Percentiles rank a stretch among this genome's conserved stretches.
Conservation (phyloP, 2,113 vertebrate genomes). For the Gasterosteus aculeatus region DNA sequence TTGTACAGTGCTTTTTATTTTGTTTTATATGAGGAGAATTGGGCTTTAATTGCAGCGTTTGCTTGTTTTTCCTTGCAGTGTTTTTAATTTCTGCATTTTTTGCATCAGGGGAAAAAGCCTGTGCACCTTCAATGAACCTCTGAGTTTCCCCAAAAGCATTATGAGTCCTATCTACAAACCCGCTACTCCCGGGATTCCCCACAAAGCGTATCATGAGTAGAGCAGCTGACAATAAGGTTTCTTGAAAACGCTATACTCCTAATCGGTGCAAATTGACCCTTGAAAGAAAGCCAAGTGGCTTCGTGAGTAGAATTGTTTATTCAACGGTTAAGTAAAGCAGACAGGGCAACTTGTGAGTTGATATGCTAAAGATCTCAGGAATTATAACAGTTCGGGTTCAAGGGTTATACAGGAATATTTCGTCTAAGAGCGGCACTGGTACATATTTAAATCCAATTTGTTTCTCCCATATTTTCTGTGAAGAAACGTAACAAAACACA, state of each 20-base stretch:
- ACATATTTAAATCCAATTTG: slow-evolving; percentile 27
- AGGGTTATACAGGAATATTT: slow-evolving; percentile 19
- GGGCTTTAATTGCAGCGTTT: slow-evolving; percentile 75
- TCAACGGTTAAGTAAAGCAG: slow-evolving; percentile 6
- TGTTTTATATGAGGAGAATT: slow-evolving; percentile 79
- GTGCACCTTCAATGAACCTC: slow-evolving; percentile 73
- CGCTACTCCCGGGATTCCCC: slow-evolving; percentile 33
- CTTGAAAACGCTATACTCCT: slow-evolving; percentile 34
- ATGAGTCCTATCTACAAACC: slow-evolving; percentile 39
- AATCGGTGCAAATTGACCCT: slow-evolving; percentile 36
- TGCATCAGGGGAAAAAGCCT: slow-evolving; percentile 49
- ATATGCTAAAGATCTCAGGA: slow-evolving; percentile 22
- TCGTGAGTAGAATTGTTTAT: slow-evolving; percentile 15
- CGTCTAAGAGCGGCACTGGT: slow-evolving; percentile 4
- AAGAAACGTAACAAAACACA: slow-evolving; percentile 59
- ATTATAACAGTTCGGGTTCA: slow-evolving; percentile 13
- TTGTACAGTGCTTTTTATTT: slow-evolving; percentile 81
- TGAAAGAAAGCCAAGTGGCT: neutral
- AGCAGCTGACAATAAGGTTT: slow-evolving; percentile 27
- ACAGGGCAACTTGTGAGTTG: neutral
- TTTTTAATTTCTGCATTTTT: slow-evolving; percentile 70
- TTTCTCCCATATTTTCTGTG: slow-evolving; percentile 39
- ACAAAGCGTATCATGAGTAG: slow-evolving; percentile 31
- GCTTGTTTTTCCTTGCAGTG: slow-evolving; percentile 74
- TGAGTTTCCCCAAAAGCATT: slow-evolving; percentile 46